phyloP scores from a whole-genome alignment of 2,113 vertebrate genomes.

The Vidua macroura region DNA sequence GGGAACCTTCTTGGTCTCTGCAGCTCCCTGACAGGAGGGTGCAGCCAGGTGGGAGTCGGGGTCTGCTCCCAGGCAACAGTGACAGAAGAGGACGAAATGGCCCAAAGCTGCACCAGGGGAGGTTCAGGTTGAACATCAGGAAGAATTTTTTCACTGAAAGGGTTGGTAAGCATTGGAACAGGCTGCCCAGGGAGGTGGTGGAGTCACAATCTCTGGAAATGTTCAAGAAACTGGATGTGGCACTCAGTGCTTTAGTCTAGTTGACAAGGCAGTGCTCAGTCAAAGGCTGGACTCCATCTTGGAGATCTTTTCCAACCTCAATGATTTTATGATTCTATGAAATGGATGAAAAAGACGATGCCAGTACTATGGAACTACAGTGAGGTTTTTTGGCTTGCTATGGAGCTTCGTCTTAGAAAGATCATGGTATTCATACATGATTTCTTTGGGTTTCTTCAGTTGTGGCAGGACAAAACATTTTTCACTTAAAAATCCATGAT shows the following conservation, averaged over 20 bases:
- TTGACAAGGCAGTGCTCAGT: fast-evolving
- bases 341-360: background rate
- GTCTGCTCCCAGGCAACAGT: background rate
- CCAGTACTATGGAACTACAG: background rate
- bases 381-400: background rate
- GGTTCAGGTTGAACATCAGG: background rate
- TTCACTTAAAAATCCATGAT: background rate
- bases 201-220: background rate
- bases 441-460: background rate
- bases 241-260: background rate
- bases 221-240: background rate
- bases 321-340: background rate
- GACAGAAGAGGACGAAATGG: background rate
- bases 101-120: background rate
- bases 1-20: background rate
- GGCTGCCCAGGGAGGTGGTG: background rate
- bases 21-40: background rate
- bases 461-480: background rate
- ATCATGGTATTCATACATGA: fast-evolving
- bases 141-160: background rate
- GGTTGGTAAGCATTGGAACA: background rate
- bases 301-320: background rate
- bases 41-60: background rate
- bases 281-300: background rate
- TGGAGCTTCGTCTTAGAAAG: background rate